A percentile compares a stretch with the other conserved stretches of the same genome.
These are phyloP conservation scores for Triplophysa dalaica DNA, from an alignment of 2,113 vertebrate species.

Conservation along the genomic window DNA sequence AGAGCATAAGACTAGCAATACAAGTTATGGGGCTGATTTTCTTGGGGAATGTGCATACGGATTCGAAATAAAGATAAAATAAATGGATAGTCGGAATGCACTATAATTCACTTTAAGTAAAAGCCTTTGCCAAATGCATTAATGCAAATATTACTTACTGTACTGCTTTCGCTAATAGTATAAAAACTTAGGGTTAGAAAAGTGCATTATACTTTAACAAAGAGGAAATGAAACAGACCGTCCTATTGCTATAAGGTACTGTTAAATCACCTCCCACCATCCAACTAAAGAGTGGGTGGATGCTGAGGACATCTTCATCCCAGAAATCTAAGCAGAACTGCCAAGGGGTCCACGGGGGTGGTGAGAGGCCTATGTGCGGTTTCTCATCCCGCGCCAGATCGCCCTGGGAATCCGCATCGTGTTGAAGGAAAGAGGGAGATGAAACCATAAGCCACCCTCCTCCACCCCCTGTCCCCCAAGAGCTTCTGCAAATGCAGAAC, in stretches of 20 bases:
- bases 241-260: constrained; percentile 27
- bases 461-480: background rate
- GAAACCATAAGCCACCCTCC: background rate
- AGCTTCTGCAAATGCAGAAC: constrained; percentile 24
- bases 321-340: constrained; percentile 30
- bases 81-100: too few species aligned
- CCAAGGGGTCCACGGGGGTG: constrained; percentile 33
- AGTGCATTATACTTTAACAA: background rate
- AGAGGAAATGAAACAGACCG: constrained; percentile 13
- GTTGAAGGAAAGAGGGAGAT: constrained; percentile 29
- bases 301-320: constrained; percentile 41
- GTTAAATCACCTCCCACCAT: constrained; percentile 48
- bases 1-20: too few species aligned
- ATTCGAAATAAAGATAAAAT: too few species aligned
- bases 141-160: background rate
- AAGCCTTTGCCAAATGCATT: too few species aligned
- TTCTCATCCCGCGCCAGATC: constrained; percentile 41
- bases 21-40: too few species aligned
- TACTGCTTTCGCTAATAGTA: background rate
- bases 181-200: constrained; percentile 11
- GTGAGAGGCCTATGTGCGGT: constrained; percentile 25
- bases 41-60: too few species aligned
- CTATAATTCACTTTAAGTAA: too few species aligned
- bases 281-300: constrained; percentile 26
- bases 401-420: constrained; percentile 36